These are phyloP conservation scores for Dichetophora obliterata DNA, from an alignment of 2,888 invertebrate species.

Conservation along the genomic window DNA sequence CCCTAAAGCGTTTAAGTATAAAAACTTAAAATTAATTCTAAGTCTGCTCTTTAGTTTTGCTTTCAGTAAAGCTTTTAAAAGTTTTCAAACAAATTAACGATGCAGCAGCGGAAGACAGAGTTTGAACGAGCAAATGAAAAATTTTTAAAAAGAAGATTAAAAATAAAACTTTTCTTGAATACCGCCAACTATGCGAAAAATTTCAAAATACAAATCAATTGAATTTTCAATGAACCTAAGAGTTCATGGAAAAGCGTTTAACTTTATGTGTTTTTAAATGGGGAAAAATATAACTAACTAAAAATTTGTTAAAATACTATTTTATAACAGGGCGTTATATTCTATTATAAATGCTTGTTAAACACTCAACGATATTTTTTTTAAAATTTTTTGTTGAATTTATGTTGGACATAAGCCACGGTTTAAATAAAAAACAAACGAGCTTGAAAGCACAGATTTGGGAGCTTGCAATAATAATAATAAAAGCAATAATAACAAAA, in stretches of 20 bases:
- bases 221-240: no score
- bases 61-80: constrained; percentile 14
- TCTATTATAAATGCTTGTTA: no score
- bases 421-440: no score
- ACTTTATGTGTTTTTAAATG: no score
- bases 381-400: neutral
- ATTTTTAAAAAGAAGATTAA: neutral
- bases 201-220: neutral
- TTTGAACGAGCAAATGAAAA: neutral
- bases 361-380: neutral
- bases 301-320: no score
- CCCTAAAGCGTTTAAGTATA: neutral
- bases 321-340: no score
- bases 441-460: no score
- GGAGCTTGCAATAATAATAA: no score
- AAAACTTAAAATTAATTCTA: constrained; percentile 3
- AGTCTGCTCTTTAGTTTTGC: neutral
- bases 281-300: no score
- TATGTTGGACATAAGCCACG: no score
- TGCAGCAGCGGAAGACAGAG: neutral
- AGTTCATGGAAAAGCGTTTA: no score
- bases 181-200: neutral
- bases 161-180: neutral
- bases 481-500: neutral
- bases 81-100: neutral